Evolutionary conservation across 2,888 invertebrate genomes (phyloP).

Genomic region (Octodonta nipae): DNA sequence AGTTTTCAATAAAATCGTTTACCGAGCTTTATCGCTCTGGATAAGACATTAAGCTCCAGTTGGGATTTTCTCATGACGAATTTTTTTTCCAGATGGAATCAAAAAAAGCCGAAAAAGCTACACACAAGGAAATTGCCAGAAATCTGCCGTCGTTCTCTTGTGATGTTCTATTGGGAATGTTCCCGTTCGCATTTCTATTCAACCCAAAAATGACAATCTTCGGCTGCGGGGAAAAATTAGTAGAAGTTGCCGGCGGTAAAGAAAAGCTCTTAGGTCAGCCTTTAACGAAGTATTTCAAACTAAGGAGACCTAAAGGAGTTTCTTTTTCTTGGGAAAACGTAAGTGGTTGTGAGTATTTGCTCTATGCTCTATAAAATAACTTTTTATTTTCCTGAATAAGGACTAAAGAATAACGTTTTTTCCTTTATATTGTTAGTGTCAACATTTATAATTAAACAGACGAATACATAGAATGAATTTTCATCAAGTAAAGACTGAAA

Average conservation of each 20-base stretch:
- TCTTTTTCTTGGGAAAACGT: conserved; percentile 77
- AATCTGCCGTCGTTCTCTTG: conserved; percentile 52
- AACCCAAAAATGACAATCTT: conserved; percentile 62
- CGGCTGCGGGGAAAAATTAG: conserved; percentile 64
- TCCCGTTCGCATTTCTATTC: conserved; percentile 77
- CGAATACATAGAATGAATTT: background rate
- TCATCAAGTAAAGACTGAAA: too few species aligned
- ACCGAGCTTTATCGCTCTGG: too few species aligned
- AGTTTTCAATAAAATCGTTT: too few species aligned
- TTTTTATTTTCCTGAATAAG: too few species aligned
- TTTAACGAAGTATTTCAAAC: conserved; percentile 56
- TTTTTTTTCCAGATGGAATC: conserved; percentile 24
- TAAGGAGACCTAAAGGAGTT: conserved; percentile 70
- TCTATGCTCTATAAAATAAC: too few species aligned
- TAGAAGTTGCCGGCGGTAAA: conserved; percentile 48
- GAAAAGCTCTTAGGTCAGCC: conserved; percentile 48
- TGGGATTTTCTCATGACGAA: too few species aligned
- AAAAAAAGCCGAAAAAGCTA: conserved; percentile 24
- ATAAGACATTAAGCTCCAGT: too few species aligned
- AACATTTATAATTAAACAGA: background rate
- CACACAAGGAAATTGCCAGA: conserved; percentile 23
- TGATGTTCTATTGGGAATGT: conserved; percentile 60
- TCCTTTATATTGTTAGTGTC: background rate
- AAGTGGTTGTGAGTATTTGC: conserved; percentile 24
- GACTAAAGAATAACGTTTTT: background rate